Evolutionary conservation across 1,140 invertebrate genomes (phyloP).

Genomic region (Glomeris maerens): DNA sequence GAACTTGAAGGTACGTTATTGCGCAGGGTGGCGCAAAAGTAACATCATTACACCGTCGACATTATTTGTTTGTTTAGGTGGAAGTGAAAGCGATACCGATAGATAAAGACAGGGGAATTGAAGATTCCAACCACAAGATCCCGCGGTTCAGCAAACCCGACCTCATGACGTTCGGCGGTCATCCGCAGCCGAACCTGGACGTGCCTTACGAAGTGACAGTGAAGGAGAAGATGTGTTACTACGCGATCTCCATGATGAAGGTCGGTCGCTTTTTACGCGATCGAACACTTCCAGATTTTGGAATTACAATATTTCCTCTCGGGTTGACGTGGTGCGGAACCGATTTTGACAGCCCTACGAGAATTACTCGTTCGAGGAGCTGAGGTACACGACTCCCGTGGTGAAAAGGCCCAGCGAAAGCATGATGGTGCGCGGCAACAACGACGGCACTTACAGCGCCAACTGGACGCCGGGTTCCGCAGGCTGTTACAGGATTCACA

Average conservation of each 20-base stretch:
- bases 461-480: conserved; percentile 84
- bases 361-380: conserved; percentile 91
- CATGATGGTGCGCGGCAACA: conserved; percentile 65
- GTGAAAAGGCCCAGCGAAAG: conserved; percentile 61
- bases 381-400: conserved; percentile 63
- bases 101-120: conserved; percentile 37
- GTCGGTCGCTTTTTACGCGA: conserved; percentile 30
- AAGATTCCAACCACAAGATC: conserved; percentile 30
- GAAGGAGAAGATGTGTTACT: conserved; percentile 81
- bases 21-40: neutral
- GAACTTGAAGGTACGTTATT: conserved; percentile 54
- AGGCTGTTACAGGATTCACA: conserved; percentile 73
- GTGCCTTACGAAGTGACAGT: conserved; percentile 73
- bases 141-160: conserved; percentile 44
- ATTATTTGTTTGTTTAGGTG: conserved; percentile 32
- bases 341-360: conserved; percentile 53
- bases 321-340: too few relatives aligned
- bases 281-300: conserved; percentile 9
- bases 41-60: conserved; percentile 6
- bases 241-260: conserved; percentile 87
- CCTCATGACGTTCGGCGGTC: conserved; percentile 52
- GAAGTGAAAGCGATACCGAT: conserved; percentile 58
- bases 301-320: neutral
- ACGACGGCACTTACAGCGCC: conserved; percentile 73
- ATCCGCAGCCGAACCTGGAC: conserved; percentile 49